Evolutionary conservation across 2,797 vertebrate species (phyloP).

Genomic region (Hylomyscus alleni): DNA sequence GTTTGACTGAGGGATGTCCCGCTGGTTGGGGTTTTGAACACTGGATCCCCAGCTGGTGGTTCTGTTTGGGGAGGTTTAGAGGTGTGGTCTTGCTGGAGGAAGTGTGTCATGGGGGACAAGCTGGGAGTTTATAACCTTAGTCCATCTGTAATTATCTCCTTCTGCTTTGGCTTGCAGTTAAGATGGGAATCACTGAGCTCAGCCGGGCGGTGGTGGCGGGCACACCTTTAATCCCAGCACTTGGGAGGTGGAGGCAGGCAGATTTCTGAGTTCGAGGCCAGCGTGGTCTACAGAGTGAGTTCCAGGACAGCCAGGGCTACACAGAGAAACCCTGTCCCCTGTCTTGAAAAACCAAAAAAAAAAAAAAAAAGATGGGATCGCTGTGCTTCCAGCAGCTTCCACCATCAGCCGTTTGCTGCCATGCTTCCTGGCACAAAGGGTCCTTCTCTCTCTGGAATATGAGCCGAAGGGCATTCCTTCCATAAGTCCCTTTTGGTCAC

Average conservation of each 20-base stretch:
- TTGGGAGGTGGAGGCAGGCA: too few species aligned
- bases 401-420: too few species aligned
- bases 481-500: fast-evolving
- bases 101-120: neutral
- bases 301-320: too few species aligned
- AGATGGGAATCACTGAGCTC: neutral
- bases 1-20: neutral
- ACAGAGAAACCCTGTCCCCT: too few species aligned
- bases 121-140: neutral
- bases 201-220: too few species aligned
- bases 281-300: too few species aligned
- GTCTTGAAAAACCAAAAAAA: too few species aligned
- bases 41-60: neutral
- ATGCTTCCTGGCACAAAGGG: neutral
- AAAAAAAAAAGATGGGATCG: neutral
- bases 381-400: neutral
- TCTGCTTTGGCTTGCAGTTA: neutral
- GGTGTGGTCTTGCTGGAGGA: neutral
- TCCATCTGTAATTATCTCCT: neutral
- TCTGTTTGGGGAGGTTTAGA: neutral
- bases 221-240: too few species aligned
- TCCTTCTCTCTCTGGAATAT: neutral
- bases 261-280: too few species aligned
- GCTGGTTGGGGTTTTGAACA: neutral
- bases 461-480: neutral